Evolutionary conservation across 2,888 invertebrate genomes (phyloP), one percentile per base, ranked within the genome.

Genomic region (Agrotis puta): DNA sequence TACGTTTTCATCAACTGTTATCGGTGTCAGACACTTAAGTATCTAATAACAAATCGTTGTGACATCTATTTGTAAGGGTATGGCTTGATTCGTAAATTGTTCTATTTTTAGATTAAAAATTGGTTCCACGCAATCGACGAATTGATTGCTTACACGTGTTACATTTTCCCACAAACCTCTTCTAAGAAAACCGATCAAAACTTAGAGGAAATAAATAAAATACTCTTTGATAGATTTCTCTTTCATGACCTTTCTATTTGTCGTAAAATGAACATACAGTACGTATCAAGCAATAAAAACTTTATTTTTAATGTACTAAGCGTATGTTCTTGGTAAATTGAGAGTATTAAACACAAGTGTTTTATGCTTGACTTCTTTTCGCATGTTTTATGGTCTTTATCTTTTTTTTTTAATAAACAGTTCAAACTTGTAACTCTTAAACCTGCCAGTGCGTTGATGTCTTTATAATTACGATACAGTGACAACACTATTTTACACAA

Each of bases 141-240:
- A 76, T 70, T 88, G 86, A 93, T 92, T 89, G 81, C 87, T 88
- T 89, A 89, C 94, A 90, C 93, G 94, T 93, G 93, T 89, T 90
- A 77, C 81, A 59, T 84, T 74, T 87, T 75, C 71, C 43, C 53
- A 54, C 68, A 74, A 70, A 64, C 58, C 61, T 69, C 16, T 64
- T 77, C 74, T 68, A 67, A 73, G 58, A 70, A 75, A 76, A 77
- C 56, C 71, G 62, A 74, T 70, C 70, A 74, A 74, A 81, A 77
- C 63, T 50, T 54, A 68, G 47, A 51, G 50, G 64, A 71, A 73
- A 81, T 65, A 62, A 70, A 77, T 74, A 51, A 74, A 64, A 62
- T 70, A 70, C 66, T 72, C 47, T 45, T 75, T 83, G 76, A 84
- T 84, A 76, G 82, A 83, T 84, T 74, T 45, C 53, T 78, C 54